Evolutionary conservation across 2,113 vertebrate genomes (phyloP), one percentile per base, ranked within the genome.

Genomic region (Dicrurus megarhynchus): DNA sequence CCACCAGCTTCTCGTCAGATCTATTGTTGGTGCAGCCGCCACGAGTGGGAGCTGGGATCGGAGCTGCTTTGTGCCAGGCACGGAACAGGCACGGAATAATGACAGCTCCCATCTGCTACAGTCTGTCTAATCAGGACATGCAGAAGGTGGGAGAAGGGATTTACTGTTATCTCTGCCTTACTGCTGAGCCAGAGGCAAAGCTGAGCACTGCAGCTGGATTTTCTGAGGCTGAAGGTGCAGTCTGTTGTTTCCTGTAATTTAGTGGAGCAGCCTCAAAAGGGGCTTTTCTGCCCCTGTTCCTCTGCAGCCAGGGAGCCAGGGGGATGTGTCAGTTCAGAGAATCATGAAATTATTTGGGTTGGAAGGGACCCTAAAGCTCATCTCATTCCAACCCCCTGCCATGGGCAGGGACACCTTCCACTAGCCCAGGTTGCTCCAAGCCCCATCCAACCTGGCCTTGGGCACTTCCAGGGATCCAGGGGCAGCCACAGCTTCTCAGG

Each of bases 131-230:
- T 70, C 93, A 90, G 75, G 90, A 39, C 90, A 19, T 2, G 83
- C 93, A 89, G 87, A 76, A 87, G 82, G 74, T 73, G 63, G 74
- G 89, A 96, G 95, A 95, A 93, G 60, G 92, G 96, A 90, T 90
- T 91, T 92, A 49, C 71, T 93, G 87, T 95, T 89, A 93, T 86
- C 88, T 78, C 55, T 33, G 39, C 32, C 71, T 93, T 63, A 30
- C 78, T 57, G 90, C 84, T 75, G 92, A 91, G 90, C 87, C 89
- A 82, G 59, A 27, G 57, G 93, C 78, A 80, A 84, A 96, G 89
- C 85, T 0, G 1, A 71, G 85, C 47, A 4, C 80, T 4, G 26
- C 95, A 95, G 90, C 41, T 86, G 85, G 71, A 91, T 95, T 91
- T 89, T 18, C 74, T 11, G 4, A 94, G 75, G 92, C 74, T 60